Conservation (phyloP, 2,888 invertebrate genomes). For the Eupithecia exiguata region DNA sequence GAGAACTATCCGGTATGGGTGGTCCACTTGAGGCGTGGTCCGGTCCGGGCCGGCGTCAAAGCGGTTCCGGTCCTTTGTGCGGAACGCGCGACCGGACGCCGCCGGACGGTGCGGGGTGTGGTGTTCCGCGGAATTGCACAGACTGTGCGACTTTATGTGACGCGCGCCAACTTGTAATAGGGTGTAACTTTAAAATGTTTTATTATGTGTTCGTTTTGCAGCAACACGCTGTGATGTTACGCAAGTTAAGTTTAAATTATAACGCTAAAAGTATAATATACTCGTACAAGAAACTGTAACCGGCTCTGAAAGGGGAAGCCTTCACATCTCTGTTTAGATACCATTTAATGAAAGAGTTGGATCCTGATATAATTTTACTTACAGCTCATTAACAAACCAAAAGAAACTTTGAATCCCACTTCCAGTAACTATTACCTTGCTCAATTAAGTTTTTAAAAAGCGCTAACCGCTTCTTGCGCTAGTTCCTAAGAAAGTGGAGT, state of each 20-base stretch:
- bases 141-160: not conserved
- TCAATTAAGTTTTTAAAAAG: constrained; percentile 28
- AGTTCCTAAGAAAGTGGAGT: constrained; percentile 30
- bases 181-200: not conserved
- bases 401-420: constrained; percentile 26
- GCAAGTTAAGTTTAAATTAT: not conserved
- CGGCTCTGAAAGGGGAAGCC: not conserved
- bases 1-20: not conserved
- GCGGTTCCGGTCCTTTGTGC: constrained; percentile 4
- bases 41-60: not conserved
- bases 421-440: constrained; percentile 23
- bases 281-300: not conserved
- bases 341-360: not conserved
- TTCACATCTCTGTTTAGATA: not conserved
- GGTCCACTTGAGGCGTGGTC: not conserved
- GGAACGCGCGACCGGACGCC: not conserved
- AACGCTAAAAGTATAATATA: not conserved
- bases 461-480: constrained; percentile 22
- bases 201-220: not conserved
- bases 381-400: constrained; percentile 14
- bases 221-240: not conserved
- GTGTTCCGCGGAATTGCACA: not conserved
- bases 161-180: not conserved
- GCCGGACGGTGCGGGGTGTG: not conserved
- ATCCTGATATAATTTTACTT: constrained; percentile 5